Conservation (phyloP, 1,140 invertebrate species). For the Meloidogyne hapla region DNA sequence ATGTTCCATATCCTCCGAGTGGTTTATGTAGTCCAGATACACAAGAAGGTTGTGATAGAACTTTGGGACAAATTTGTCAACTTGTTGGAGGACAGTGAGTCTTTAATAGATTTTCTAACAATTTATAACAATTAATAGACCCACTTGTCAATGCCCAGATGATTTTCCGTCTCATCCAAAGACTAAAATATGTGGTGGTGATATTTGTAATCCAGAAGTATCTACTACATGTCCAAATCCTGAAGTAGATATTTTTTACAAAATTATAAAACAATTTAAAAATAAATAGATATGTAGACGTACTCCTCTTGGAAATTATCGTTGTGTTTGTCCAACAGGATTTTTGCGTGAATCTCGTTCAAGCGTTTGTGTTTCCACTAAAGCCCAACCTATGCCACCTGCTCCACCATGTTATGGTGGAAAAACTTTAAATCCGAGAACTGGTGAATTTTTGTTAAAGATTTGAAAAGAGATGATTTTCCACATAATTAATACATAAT, state of each 20-base stretch:
- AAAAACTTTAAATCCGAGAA: slow-evolving; percentile 50
- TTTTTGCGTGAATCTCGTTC: slow-evolving; percentile 49
- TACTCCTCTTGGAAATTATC: slow-evolving; percentile 54
- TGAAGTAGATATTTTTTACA: not conserved
- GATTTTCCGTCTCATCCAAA: slow-evolving; percentile 58
- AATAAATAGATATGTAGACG: slow-evolving; percentile 18
- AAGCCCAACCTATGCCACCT: slow-evolving; percentile 14
- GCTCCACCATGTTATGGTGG: slow-evolving; percentile 45
- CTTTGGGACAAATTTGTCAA: slow-evolving; percentile 61
- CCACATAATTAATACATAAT: no score
- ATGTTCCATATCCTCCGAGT: not conserved
- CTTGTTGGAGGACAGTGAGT: slow-evolving; percentile 36
- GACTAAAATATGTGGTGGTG: slow-evolving; percentile 61
- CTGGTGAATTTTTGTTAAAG: slow-evolving; percentile 19
- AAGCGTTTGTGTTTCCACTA: slow-evolving; percentile 49
- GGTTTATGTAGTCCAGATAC: slow-evolving; percentile 53
- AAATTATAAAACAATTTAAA: not conserved
- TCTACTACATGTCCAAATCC: slow-evolving; percentile 22
- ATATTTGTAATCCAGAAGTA: slow-evolving; percentile 60
- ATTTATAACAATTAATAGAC: no score
- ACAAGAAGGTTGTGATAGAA: slow-evolving; percentile 61
- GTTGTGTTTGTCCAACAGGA: slow-evolving; percentile 57
- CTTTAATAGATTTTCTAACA: no score
- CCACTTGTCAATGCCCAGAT: slow-evolving; percentile 55
- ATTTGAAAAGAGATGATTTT: no score